Evolutionary conservation across 1,140 invertebrate genomes (phyloP), one percentile per base, ranked within the genome.

Genomic region (Pseudomyrmex concolor): DNA sequence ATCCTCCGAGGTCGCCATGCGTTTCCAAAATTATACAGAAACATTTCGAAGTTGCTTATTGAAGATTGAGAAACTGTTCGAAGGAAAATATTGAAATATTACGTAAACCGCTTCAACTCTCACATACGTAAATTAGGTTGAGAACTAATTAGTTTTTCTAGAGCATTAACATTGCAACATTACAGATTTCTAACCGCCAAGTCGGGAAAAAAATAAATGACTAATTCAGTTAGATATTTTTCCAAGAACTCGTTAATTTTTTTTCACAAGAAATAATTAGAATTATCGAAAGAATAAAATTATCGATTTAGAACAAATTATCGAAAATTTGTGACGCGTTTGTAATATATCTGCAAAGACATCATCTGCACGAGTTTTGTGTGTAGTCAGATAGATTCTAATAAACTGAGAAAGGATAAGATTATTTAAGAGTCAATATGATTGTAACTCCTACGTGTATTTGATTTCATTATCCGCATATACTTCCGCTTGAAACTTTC

Each of bases 61-160:
- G 57, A 59, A 48, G 13, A 71, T 71, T 70, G 43, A 60, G 66
- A 80, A 64, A 80, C 10, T 15, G 12, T 22, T 22, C 19, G 43
- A 15, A 22, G 9, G 34, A 19, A 57, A 59, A 59, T 17, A 5
- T 54, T 9, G 13, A 54, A 12, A 9, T 12, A 45, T 15, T 25
- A 25, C 15, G 15, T 5, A 54, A 25, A 19, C 12, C 43, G 34
- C 25, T 22, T 80, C 45, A 22, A 9, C 13, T 71, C 19, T 59
- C 10, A 13, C 34, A 34, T 7, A 34, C 12, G 19, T 34, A 50
- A 50, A 59, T 62, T 71, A 19, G 10, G 12, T 17, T 17, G 19
- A 59, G 62, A 19, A 48, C 25, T 17, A 7, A 25, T 59, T 9
- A 17, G 48, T 70, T 17, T 50, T 5, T 17, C 70, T 2, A 43